Percentiles rank a stretch among this genome's conserved stretches.
These are phyloP conservation scores for Hydractinia symbiolongicarpus DNA, from an alignment of 30 jellyfish, hydroid and myxozoan species.

Conservation along the genomic window DNA sequence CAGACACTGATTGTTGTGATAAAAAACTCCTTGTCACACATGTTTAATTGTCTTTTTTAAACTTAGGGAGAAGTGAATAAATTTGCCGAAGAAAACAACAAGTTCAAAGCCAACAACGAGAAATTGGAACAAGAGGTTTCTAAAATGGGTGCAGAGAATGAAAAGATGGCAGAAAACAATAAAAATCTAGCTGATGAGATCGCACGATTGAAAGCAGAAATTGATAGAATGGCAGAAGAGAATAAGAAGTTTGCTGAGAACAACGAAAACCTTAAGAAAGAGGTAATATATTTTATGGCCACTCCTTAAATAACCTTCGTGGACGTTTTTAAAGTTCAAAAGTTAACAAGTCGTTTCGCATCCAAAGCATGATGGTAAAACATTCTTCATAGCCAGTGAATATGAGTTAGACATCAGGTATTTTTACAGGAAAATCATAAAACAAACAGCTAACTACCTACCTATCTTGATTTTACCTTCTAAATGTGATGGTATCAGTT, in stretches of 20 bases:
- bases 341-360: too few relatives aligned
- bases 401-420: too few relatives aligned
- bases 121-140: constrained; percentile 55
- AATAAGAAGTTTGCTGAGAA: constrained; percentile 82
- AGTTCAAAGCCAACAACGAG: constrained; percentile 59
- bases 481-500: too few relatives aligned
- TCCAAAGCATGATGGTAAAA: too few relatives aligned
- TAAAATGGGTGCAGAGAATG: constrained; percentile 63
- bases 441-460: too few relatives aligned
- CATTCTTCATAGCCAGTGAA: too few relatives aligned
- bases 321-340: too few relatives aligned
- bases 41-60: background rate
- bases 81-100: constrained; percentile 69
- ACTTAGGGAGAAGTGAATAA: constrained; percentile 55
- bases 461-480: too few relatives aligned
- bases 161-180: constrained; percentile 72
- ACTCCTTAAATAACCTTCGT: background rate
- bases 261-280: constrained; percentile 64
- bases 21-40: too few relatives aligned
- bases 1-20: too few relatives aligned
- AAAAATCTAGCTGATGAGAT: constrained; percentile 66
- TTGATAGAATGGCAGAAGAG: constrained; percentile 65
- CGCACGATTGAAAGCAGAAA: constrained; percentile 62
- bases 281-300: constrained; percentile 25
- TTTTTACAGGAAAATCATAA: too few relatives aligned